These are phyloP conservation scores for Aethina tumida DNA, from an alignment of 1,140 invertebrate genomes.

Conservation along the genomic window DNA sequence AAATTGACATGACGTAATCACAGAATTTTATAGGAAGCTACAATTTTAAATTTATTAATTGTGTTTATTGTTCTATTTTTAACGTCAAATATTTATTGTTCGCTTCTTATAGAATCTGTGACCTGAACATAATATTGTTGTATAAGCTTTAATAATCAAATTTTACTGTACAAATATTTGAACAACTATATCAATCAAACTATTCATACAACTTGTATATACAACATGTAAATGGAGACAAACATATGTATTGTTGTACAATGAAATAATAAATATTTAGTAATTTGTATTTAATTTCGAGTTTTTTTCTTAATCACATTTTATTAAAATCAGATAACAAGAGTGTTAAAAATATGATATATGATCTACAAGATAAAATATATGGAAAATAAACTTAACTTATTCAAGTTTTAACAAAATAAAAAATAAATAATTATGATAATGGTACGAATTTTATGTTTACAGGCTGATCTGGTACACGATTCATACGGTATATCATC, in stretches of 20 bases:
- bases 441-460: slow-evolving; percentile 26
- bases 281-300: slow-evolving; percentile 23
- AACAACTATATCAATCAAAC: slow-evolving; percentile 18
- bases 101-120: no score
- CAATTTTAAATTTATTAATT: no score
- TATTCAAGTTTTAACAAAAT: no score
- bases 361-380: no score
- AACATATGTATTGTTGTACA: slow-evolving; percentile 30
- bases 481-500: slow-evolving; percentile 32
- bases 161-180: slow-evolving; percentile 26
- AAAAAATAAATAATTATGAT: no score
- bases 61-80: no score
- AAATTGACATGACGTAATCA: slow-evolving; percentile 6
- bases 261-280: slow-evolving; percentile 30
- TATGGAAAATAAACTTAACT: no score
- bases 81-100: no score
- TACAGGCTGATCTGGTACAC: slow-evolving; percentile 27
- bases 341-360: no score
- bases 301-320: neutral
- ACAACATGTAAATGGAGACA: slow-evolving; percentile 19
- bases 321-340: neutral
- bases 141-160: slow-evolving; percentile 28
- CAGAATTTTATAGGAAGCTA: neutral
- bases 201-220: slow-evolving; percentile 16
- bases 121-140: slow-evolving; percentile 14